phyloP scores from a whole-genome alignment of 2,888 invertebrate species.

The Girardia tigrina region DNA sequence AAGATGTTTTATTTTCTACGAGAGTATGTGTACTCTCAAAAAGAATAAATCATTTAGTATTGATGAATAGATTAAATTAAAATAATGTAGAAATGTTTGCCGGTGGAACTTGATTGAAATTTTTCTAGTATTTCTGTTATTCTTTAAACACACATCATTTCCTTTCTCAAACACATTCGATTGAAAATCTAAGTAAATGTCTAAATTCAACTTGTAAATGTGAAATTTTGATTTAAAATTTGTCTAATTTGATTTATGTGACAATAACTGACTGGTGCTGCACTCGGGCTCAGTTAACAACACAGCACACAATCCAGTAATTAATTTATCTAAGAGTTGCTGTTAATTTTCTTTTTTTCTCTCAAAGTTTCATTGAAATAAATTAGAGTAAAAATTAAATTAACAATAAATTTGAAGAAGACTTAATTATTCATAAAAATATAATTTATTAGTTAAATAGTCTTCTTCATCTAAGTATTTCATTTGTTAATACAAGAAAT shows the following conservation, averaged over 20 bases:
- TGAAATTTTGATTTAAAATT: conserved; percentile 23
- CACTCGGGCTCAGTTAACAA: conserved; percentile 1
- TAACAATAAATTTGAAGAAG: conserved; percentile 23
- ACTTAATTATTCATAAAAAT: conserved; percentile 23
- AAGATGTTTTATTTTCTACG: conserved; percentile 1
- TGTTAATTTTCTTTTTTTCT: conserved; percentile 20
- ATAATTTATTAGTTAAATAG: conserved; percentile 20
- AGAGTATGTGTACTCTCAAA: conserved; percentile 18
- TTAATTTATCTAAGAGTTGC: conserved; percentile 23
- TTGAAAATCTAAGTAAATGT: conserved; percentile 23
- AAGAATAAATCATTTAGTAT: conserved; percentile 10
- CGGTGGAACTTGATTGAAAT: conserved; percentile 20
- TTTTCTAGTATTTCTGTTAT: background rate
- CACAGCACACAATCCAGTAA: conserved; percentile 10
- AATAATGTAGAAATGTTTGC: conserved; percentile 18
- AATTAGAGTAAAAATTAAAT: conserved; percentile 23
- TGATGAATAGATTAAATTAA: conserved; percentile 23
- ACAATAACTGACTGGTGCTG: conserved; percentile 23
- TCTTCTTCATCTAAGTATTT: background rate
- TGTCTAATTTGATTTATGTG: conserved; percentile 23
- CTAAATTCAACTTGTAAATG: conserved; percentile 23
- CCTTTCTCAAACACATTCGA: background rate
- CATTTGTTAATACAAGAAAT: too few species aligned
- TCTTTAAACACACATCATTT: background rate
- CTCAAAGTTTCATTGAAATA: conserved; percentile 23